Base-by-base conservation (phyloP, 2,797 vertebrate species). In the Sphenopsis melanotis region DNA sequence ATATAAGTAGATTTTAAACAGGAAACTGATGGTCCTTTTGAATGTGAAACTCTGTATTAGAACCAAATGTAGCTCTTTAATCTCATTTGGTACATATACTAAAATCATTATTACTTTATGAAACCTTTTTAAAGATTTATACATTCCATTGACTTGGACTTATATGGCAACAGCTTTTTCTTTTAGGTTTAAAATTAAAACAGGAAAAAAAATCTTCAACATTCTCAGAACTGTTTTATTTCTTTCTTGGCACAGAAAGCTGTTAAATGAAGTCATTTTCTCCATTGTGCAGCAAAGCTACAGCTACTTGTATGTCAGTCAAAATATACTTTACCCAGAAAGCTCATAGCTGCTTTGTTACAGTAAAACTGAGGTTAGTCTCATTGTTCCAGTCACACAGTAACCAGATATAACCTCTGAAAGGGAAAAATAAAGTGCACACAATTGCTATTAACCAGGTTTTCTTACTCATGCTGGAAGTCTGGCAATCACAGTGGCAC, bases 71-170 rank as follows among this genome's bases (percentile, higher is more conserved):
- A 96, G 84, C 57, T 94, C 96, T 97, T 97, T 95, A 95, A 97
- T 97, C 95, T 95, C 92, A 91, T 95, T 95, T 96, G 83, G 92
- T 91, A 90, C 72, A 86, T 96, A 96, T 74, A 96, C 94, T 95
- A 92, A 96, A 97, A 93, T 96, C 94, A 96, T 96, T 96, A 95
- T 96, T 95, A 95, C 93, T 96, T 97, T 92, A 95, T 94, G 90
- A 97, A 97, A 94, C 87, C 92, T 95, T 97, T 95, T 92, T 60
- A 89, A 95, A 96, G 95, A 97, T 95, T 96, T 96, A 97, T 95
- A 79, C 90, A 92, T 93, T 93, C 94, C 92, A 94, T 89, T 89
- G 86, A 80, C 77, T 92, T 92, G 37, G 93, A 88, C 89, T 94
- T 95, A 85, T 47, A 92, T 52, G 78, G 93, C 92, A 96, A 95